These are phyloP conservation scores for Tenodera sinensis DNA, from an alignment of 2,888 invertebrate genomes.

Conservation along the genomic window DNA sequence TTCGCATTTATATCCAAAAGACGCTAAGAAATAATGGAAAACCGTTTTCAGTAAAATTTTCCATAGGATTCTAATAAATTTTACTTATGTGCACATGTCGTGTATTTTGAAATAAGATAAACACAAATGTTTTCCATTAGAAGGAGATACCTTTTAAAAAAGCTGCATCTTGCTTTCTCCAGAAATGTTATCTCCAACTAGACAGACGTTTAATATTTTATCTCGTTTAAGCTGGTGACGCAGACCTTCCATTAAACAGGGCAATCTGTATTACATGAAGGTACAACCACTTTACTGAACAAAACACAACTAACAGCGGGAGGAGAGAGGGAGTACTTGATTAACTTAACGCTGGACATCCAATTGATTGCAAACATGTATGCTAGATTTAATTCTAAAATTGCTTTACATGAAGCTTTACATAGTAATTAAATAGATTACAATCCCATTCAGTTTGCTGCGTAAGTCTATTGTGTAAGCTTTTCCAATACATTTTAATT, in stretches of 20 bases:
- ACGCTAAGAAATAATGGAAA: no score
- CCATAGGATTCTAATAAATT: no score
- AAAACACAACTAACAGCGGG: neutral
- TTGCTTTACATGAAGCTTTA: neutral
- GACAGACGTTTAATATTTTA: no score
- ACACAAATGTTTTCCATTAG: no score
- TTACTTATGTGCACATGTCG: no score
- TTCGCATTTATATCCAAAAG: no score
- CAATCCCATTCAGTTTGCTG: neutral
- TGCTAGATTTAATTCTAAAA: neutral
- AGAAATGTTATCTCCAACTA: no score
- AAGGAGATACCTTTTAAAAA: no score
- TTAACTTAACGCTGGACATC: neutral
- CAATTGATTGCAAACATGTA: neutral
- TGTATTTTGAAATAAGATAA: no score
- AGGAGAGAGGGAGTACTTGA: neutral
- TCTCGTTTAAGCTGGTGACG: neutral
- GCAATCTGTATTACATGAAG: neutral
- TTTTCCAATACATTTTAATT: neutral
- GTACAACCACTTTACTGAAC: neutral
- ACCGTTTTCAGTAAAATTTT: no score
- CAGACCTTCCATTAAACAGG: neutral
- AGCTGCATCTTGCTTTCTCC: no score
- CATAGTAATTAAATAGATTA: neutral
- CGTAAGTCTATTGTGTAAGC: neutral